These are phyloP conservation scores for Zingel zingel DNA, from an alignment of 2,113 vertebrate genomes.

Conservation along the genomic window DNA sequence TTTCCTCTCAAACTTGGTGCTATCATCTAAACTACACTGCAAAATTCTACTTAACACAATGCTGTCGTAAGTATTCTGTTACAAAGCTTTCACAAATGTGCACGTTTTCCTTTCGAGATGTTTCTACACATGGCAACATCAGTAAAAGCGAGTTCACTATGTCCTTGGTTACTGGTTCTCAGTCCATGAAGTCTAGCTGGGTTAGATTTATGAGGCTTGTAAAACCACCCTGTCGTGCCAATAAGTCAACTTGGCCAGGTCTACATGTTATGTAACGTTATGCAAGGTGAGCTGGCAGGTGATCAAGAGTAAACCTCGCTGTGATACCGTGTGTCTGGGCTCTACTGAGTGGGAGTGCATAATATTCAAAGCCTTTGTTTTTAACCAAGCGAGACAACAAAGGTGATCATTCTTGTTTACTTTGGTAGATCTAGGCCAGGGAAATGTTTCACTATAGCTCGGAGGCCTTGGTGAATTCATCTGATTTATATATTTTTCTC, in stretches of 20 bases:
- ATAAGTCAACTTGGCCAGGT: slow-evolving; percentile 27
- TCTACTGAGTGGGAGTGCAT: background rate
- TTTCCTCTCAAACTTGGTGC: background rate
- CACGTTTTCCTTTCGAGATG: too few species aligned
- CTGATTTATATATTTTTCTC: background rate
- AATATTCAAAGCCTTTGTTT: slow-evolving; percentile 12
- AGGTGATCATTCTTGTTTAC: background rate
- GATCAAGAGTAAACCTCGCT: slow-evolving; percentile 29
- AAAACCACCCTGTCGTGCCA: slow-evolving; percentile 2
- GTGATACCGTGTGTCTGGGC: slow-evolving; percentile 12
- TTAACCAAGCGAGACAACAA: background rate
- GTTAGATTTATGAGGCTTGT: slow-evolving; percentile 39
- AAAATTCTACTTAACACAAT: background rate
- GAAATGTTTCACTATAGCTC: background rate
- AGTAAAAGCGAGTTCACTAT: background rate
- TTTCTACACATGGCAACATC: background rate
- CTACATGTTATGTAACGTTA: slow-evolving; percentile 53
- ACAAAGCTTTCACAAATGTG: background rate
- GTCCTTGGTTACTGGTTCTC: slow-evolving; percentile 13
- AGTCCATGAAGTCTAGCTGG: background rate
- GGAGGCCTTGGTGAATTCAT: background rate
- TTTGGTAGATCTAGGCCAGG: background rate
- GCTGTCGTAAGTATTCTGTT: background rate
- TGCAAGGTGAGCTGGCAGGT: slow-evolving; percentile 56
- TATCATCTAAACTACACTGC: background rate